Evolutionary conservation across 1,140 invertebrate genomes (phyloP).

Genomic region (Philaenus spumarius): DNA sequence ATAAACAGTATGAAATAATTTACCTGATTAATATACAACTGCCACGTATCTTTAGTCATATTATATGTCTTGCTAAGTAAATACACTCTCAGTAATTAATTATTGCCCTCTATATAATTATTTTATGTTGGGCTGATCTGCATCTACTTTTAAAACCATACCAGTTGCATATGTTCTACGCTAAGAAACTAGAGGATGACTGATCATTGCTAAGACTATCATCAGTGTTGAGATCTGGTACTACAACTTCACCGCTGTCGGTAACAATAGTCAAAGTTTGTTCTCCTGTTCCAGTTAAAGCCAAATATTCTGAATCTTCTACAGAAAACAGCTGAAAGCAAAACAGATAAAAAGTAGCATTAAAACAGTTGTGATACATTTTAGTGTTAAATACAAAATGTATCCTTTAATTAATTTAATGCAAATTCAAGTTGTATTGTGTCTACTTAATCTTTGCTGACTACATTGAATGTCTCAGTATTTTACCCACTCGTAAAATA

Average conservation of each 20-base stretch:
- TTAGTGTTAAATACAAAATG: background rate
- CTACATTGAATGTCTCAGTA: too few relatives aligned
- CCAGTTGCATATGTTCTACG: too few relatives aligned
- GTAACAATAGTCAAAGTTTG: slow-evolving; percentile 17
- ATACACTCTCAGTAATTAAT: too few relatives aligned
- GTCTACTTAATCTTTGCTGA: background rate
- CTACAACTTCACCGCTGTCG: slow-evolving; percentile 5
- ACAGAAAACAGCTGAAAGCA: slow-evolving; percentile 19
- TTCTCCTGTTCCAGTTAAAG: slow-evolving; percentile 13
- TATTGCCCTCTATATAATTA: too few relatives aligned
- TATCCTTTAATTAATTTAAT: background rate
- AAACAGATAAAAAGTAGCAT: slow-evolving; percentile 4
- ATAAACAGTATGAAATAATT: too few relatives aligned
- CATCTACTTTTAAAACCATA: too few relatives aligned
- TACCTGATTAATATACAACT: too few relatives aligned
- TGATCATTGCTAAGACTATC: slow-evolving; percentile 11
- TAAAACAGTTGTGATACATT: background rate
- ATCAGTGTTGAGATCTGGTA: slow-evolving; percentile 10
- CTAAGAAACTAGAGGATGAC: background rate
- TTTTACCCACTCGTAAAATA: too few relatives aligned
- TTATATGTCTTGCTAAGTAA: too few relatives aligned
- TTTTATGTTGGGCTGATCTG: too few relatives aligned
- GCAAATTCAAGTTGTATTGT: background rate
- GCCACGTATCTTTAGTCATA: too few relatives aligned
- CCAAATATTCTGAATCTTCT: slow-evolving; percentile 19